These are phyloP conservation scores for Enchytraeus crypticus DNA, from an alignment of 2,888 invertebrate species.

Conservation along the genomic window DNA sequence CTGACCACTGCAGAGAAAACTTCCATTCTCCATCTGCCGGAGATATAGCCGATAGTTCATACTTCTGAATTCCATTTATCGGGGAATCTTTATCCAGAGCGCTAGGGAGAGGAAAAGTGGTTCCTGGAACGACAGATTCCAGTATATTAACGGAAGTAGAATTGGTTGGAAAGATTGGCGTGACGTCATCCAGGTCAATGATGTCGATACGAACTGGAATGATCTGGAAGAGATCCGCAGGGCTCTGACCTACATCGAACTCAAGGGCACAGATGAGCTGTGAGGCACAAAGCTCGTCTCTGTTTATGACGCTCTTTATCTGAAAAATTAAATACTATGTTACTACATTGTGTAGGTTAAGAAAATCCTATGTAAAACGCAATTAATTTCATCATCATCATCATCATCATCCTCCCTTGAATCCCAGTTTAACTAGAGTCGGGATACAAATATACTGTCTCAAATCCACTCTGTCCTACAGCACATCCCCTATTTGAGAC, in stretches of 20 bases:
- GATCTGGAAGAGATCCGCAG: conserved; percentile 5
- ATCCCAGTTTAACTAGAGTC: no score
- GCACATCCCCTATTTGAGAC: no score
- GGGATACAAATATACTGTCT: no score
- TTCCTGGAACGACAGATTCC: conserved; percentile 7
- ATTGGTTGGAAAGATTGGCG: conserved; percentile 1
- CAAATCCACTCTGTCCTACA: no score
- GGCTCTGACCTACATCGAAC: conserved; percentile 4
- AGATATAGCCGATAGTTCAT: neutral
- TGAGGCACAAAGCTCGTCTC: conserved; percentile 3
- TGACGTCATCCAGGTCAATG: conserved; percentile 10
- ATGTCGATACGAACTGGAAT: conserved; percentile 3
- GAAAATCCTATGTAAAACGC: no score
- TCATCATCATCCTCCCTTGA: no score
- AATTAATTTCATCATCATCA: no score
- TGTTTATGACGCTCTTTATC: neutral
- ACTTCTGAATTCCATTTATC: neutral
- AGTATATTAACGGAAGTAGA: neutral
- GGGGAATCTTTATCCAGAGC: conserved; percentile 8
- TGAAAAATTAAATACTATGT: neutral
- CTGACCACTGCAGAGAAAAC: neutral
- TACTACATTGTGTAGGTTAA: no score
- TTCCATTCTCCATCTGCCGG: neutral
- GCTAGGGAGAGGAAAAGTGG: neutral
- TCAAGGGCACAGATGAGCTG: neutral